Evolutionary conservation across 2,113 vertebrate species (phyloP).

Genomic region (Pionites leucogaster): DNA sequence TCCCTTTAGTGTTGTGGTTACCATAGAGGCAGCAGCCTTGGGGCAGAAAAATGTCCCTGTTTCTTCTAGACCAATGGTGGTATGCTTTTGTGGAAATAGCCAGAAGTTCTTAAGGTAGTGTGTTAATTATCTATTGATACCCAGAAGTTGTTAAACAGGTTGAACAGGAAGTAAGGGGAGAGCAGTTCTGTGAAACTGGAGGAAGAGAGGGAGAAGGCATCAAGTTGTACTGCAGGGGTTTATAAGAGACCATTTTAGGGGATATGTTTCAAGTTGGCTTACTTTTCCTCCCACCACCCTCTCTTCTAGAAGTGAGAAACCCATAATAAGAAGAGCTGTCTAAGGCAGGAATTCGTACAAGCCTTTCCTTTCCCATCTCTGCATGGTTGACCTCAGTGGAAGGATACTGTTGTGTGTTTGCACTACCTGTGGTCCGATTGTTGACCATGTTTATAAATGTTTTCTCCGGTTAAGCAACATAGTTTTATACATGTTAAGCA

Average conservation of each 20-base stretch:
- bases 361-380: not conserved
- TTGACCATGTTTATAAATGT: not conserved
- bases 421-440: not conserved
- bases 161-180: not conserved
- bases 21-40: not conserved
- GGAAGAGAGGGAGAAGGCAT: not conserved
- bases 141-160: not conserved
- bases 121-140: fast-evolving
- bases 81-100: not conserved
- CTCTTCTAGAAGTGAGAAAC: not conserved
- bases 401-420: not conserved
- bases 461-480: not conserved
- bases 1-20: not conserved
- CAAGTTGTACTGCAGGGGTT: not conserved
- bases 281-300: not conserved
- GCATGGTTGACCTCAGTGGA: not conserved
- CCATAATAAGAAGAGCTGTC: not conserved
- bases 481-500: not conserved
- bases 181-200: not conserved
- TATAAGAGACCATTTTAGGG: not conserved
- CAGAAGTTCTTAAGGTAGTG: not conserved
- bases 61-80: not conserved
- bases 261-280: not conserved
- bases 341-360: not conserved
- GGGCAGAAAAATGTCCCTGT: not conserved